Evolutionary conservation across 2,888 invertebrate species (phyloP).

Genomic region (Cryptocephalus moraei): DNA sequence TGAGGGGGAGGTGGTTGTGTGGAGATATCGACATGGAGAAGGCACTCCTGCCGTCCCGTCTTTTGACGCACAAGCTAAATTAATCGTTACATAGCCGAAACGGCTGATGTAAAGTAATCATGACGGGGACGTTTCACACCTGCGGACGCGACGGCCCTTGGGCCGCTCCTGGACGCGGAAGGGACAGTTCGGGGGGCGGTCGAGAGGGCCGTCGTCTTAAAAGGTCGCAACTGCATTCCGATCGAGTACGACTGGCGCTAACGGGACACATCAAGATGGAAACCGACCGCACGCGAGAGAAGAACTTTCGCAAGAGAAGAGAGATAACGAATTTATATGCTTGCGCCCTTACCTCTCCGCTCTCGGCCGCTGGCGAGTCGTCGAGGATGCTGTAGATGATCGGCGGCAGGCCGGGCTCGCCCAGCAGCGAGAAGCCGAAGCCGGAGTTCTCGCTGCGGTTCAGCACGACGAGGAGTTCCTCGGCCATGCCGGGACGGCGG

Average conservation of each 20-base stretch:
- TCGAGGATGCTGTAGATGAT: conserved; percentile 89
- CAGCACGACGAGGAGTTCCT: conserved; percentile 81
- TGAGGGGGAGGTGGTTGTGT: no score
- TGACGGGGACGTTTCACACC: no score
- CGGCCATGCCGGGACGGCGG: conserved; percentile 53
- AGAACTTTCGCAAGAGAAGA: background rate
- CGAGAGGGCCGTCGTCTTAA: conserved; percentile 3
- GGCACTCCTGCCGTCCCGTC: no score
- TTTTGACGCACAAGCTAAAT: no score
- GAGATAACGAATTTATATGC: conserved; percentile 8
- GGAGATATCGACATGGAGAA: no score
- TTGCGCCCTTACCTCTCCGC: conserved; percentile 67
- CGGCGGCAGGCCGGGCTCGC: conserved; percentile 84
- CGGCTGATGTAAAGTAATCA: no score
- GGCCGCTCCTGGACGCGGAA: no score
- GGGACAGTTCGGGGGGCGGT: background rate
- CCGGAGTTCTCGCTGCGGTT: conserved; percentile 80
- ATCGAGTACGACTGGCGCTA: conserved; percentile 1
- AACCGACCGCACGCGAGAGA: no score
- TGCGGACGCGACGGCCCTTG: no score
- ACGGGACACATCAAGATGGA: no score
- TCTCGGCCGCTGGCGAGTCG: conserved; percentile 85
- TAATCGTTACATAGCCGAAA: no score
- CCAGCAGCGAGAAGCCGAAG: conserved; percentile 84
- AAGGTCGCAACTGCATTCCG: conserved; percentile 23